Conservation (phyloP, 2,888 invertebrate genomes). For the Brachyptera risi region DNA sequence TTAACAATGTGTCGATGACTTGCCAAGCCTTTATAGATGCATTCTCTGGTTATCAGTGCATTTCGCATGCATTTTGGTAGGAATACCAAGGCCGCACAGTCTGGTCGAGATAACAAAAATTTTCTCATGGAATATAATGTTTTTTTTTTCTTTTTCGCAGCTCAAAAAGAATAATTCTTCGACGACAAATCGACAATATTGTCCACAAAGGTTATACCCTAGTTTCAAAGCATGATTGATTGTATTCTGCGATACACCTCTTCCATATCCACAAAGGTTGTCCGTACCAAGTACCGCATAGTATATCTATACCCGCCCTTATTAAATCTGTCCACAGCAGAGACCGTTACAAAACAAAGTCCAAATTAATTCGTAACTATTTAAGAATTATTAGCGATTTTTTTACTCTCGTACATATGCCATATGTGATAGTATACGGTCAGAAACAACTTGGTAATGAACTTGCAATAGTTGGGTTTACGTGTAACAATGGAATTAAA, state of each 20-base stretch:
- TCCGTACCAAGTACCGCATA: constrained; percentile 15
- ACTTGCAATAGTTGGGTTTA: background rate
- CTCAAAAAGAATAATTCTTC: background rate
- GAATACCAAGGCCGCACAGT: constrained; percentile 1
- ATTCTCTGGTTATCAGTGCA: no score
- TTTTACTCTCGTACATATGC: constrained; percentile 9
- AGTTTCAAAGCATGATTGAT: background rate
- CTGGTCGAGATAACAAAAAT: constrained; percentile 1
- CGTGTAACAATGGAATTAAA: background rate
- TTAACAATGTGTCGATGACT: background rate
- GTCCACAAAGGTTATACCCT: constrained; percentile 1
- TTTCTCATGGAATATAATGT: background rate
- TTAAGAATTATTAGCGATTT: no score
- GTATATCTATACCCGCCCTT: background rate
- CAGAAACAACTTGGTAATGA: background rate
- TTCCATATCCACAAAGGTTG: no score
- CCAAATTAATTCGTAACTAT: background rate
- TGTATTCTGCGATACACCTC: background rate
- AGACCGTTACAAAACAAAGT: constrained; percentile 8
- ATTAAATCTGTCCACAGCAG: background rate
- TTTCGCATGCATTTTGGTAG: background rate
- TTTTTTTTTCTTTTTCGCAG: background rate
- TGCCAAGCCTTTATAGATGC: no score
- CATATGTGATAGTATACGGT: constrained; percentile 1
- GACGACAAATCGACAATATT: constrained; percentile 3